These are phyloP conservation scores for Fragariocoptes setiger DNA, from an alignment of 1,140 invertebrate genomes.

Conservation along the genomic window DNA sequence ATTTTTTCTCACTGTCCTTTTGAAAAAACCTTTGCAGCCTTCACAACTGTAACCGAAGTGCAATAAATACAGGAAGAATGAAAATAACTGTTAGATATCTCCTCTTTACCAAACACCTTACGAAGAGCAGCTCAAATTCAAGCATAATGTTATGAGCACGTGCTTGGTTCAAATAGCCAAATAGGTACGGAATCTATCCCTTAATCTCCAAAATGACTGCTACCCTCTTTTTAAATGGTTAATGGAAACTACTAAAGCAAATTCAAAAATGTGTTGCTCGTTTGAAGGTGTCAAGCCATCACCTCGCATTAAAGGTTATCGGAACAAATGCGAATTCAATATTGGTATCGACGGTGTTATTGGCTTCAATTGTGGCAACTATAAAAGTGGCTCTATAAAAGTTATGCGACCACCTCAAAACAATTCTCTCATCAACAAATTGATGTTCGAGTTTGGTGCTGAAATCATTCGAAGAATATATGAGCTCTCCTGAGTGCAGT, in stretches of 20 bases:
- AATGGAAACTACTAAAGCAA: conserved; percentile 6
- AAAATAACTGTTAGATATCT: too few relatives aligned
- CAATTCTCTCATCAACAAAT: conserved; percentile 38
- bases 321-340: conserved; percentile 94
- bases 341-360: conserved; percentile 44
- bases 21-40: conserved; percentile 96
- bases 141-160: too few relatives aligned
- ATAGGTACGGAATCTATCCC: too few relatives aligned
- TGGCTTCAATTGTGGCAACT: conserved; percentile 56
- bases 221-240: conserved; percentile 58
- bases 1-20: conserved; percentile 86
- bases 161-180: too few relatives aligned
- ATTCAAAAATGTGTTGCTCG: conserved; percentile 14
- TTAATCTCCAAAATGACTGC: conserved; percentile 85
- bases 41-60: too few relatives aligned
- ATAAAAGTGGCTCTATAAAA: conserved; percentile 41
- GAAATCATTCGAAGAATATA: too few relatives aligned
- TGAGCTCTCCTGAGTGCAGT: too few relatives aligned
- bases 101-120: too few relatives aligned
- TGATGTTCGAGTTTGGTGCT: conserved; percentile 40
- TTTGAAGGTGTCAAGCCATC: conserved; percentile 24
- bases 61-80: too few relatives aligned
- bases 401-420: conserved; percentile 38
- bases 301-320: conserved; percentile 33
- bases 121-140: too few relatives aligned